Base-by-base conservation (phyloP, 2,888 invertebrate genomes). In the Aspidiotus destructor region DNA sequence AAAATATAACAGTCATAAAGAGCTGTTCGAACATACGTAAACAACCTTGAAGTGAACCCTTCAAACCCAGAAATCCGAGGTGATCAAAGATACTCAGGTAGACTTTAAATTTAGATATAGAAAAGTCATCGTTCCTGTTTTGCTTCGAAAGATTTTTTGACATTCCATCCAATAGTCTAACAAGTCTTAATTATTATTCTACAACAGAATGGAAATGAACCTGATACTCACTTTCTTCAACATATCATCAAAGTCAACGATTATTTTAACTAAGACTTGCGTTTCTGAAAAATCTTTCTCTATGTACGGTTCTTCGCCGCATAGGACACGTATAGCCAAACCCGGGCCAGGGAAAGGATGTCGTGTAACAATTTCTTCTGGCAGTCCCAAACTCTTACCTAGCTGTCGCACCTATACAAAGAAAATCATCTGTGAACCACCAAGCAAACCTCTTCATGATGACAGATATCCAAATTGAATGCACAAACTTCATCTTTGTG, bases 301-400 rank as follows among this genome's bases (percentile, higher is more conserved):
- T 80, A 92, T 88, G 78, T 85, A 95, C 6, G 98, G 90, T 77
- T 97, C 94, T 71, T 93, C 92, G 70, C 95, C 93, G 80, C 99
- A 99, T 52, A 99, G 81, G 71, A 98, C 88, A 72, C 99, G 84
- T 76, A 99, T 97, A 55, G 99, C 97, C 71, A 99, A 82, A 13
- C 99, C 99, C 15, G 99, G 99, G 2, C 99, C 96, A 16, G 99
- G 99, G 81, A 98, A 99, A 58, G 99, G 99, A 79, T 99, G 99
- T 73, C 98, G 83, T 80, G 92, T 87, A 70, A 99, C 92, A 73
- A 99, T 80, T 73, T 88, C 85, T 54, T 84, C 78, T 10, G 96
- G 91, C 72, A 99, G 82, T 0, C 95, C 95, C 70, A 99, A 82
- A 79, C 93, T 93, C 75, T 85, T 80, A 64, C 99, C 99, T 72